Evolutionary conservation across 2,113 vertebrate genomes (phyloP), one percentile per base, ranked within the genome.

Genomic region (Hepsetus odoe): DNA sequence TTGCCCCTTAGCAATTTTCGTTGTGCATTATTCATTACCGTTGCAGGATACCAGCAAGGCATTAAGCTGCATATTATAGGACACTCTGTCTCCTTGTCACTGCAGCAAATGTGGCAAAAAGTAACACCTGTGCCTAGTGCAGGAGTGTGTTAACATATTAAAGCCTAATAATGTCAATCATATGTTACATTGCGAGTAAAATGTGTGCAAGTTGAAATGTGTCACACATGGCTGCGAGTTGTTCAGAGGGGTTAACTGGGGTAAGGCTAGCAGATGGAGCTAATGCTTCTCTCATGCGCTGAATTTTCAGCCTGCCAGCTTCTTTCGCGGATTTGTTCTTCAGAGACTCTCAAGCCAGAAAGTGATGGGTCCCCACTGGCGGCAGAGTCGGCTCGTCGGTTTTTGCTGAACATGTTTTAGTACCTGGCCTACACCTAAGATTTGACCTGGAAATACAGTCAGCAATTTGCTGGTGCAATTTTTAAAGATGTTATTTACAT

Each of bases 271-370:
- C 79, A 82, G 80, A 86, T 86, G 77, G 83, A 74, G 82, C 74
- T 80, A 83, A 62, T 59, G 76, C 75, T 55, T 79, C 80, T 85
- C 83, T 88, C 53, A 46, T 51, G 73, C 71, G 77, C 74, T 64
- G 24, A 71, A 70, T 74, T 77, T 74, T 35, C 70, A 64, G 74
- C 66, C 26, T 51, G 16, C 33, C 78, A 58, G 84, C 87, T 85
- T 88, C 87, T 85, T 91, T 89, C 80, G 87, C 83, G 86, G 88
- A 86, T 90, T 90, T 88, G 77, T 85, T 83, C 83, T 74, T 82
- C 80, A 75, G 83, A 75, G 85, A 88, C 81, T 72, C 87, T 82
- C 82, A 87, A 90, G 84, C 86, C 84, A 68, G 82, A 82, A 87
- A 87, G 83, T 87, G 85, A 85, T 28, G 79, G 81, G 83, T 83